These are phyloP conservation scores for Syndactyla subalaris DNA, from an alignment of 2,797 vertebrate species.

Conservation along the genomic window DNA sequence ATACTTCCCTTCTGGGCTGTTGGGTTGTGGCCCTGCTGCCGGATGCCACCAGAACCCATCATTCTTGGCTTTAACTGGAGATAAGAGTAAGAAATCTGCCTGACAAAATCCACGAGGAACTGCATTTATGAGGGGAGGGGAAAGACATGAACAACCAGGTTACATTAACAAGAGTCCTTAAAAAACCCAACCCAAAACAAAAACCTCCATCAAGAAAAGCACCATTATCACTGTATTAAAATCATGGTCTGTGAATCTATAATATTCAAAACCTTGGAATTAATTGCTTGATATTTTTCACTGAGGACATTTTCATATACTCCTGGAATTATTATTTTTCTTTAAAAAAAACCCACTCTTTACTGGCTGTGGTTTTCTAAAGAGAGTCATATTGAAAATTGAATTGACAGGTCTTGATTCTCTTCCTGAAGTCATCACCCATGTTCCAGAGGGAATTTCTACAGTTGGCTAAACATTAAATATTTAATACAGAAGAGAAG, in stretches of 20 bases:
- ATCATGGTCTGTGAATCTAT: background rate
- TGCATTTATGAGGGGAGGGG: background rate
- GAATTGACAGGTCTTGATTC: slow-evolving; percentile 57
- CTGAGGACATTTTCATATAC: background rate
- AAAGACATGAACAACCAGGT: background rate
- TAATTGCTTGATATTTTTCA: slow-evolving; percentile 26
- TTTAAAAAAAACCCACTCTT: background rate
- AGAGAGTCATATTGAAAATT: slow-evolving; percentile 24
- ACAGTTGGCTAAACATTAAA: slow-evolving; percentile 80
- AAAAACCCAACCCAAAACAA: background rate
- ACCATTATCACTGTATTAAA: background rate
- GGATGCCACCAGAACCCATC: background rate
- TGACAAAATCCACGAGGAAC: background rate
- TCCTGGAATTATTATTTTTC: slow-evolving; percentile 30
- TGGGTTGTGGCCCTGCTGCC: background rate
- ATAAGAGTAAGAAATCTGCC: background rate
- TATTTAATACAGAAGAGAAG: slow-evolving; percentile 83
- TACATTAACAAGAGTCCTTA: background rate
- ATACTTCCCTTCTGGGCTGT: slow-evolving; percentile 21
- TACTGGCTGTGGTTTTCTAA: slow-evolving; percentile 58
- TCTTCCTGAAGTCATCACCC: slow-evolving; percentile 69
- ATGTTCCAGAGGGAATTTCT: slow-evolving; percentile 66
- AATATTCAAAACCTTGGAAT: background rate
- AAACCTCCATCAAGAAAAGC: background rate
- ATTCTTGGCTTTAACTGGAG: background rate